Evolutionary conservation across 2,113 vertebrate genomes (phyloP).

Genomic region (Tinamus guttatus): DNA sequence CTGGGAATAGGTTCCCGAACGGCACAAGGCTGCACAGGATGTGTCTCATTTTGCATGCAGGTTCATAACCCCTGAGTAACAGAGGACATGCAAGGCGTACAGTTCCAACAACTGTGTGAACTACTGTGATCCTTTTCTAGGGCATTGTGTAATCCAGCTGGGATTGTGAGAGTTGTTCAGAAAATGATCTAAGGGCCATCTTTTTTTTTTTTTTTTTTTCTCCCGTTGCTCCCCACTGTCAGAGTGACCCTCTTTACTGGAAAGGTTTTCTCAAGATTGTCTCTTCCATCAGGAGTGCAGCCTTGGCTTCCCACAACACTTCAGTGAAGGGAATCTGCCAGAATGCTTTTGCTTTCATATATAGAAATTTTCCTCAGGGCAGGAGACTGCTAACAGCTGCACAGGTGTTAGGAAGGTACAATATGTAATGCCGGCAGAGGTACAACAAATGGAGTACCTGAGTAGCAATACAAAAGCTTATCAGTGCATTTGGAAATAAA

Average conservation of each 20-base stretch:
- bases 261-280: not conserved
- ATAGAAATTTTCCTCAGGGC: not conserved
- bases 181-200: not conserved
- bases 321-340: not conserved
- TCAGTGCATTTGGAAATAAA: not conserved
- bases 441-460: not conserved
- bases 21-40: slow-evolving; percentile 42
- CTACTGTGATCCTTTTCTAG: slow-evolving; percentile 49
- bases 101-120: slow-evolving; percentile 30
- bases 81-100: not conserved
- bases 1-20: slow-evolving; percentile 4
- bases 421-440: not conserved
- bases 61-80: slow-evolving; percentile 53
- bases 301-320: not conserved
- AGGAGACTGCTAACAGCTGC: not conserved
- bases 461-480: not conserved
- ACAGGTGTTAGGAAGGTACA: not conserved
- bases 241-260: not conserved
- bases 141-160: slow-evolving; percentile 55
- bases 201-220: not conserved
- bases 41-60: slow-evolving; percentile 43
- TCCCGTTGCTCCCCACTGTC: not conserved
- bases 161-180: not conserved
- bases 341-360: not conserved
- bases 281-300: not conserved